Conservation (phyloP, 1,140 invertebrate genomes). For the Aphidius gifuensis region DNA sequence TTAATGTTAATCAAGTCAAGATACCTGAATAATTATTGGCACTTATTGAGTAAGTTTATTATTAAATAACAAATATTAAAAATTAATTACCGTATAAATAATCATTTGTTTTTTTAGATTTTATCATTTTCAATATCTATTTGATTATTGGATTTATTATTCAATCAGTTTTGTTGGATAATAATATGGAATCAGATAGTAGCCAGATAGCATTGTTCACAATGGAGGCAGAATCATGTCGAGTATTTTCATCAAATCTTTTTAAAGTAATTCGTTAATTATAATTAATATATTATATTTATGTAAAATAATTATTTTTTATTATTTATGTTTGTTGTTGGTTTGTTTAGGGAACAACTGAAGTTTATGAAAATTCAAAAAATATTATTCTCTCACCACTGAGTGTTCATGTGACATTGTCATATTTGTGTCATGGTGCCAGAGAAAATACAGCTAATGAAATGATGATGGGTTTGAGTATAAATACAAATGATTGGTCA, state of each 20-base stretch:
- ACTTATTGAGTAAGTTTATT: too few species aligned
- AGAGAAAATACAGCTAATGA: slow-evolving; percentile 20
- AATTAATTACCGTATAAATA: too few species aligned
- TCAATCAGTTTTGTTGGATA: too few species aligned
- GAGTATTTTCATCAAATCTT: slow-evolving; percentile 13
- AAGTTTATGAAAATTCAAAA: background rate
- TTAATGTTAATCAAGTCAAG: too few species aligned
- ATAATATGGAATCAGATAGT: too few species aligned
- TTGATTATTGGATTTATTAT: too few species aligned
- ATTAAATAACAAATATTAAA: too few species aligned
- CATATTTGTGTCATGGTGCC: slow-evolving; percentile 23
- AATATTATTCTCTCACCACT: slow-evolving; percentile 25
- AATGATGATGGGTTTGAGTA: slow-evolving; percentile 17
- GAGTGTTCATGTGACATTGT: slow-evolving; percentile 22
- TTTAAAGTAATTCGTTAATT: slow-evolving; percentile 7
- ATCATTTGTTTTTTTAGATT: too few species aligned
- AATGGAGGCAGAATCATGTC: slow-evolving; percentile 3
- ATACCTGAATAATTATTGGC: too few species aligned
- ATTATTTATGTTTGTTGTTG: slow-evolving; percentile 9
- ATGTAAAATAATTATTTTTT: slow-evolving; percentile 1
- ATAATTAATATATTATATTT: background rate
- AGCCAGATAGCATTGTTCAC: background rate
- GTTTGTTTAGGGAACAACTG: background rate
- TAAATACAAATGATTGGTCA: slow-evolving; percentile 7
- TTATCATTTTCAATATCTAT: too few species aligned